Conservation (phyloP, 2,888 invertebrate genomes). For the Epistrophe grossulariae region DNA sequence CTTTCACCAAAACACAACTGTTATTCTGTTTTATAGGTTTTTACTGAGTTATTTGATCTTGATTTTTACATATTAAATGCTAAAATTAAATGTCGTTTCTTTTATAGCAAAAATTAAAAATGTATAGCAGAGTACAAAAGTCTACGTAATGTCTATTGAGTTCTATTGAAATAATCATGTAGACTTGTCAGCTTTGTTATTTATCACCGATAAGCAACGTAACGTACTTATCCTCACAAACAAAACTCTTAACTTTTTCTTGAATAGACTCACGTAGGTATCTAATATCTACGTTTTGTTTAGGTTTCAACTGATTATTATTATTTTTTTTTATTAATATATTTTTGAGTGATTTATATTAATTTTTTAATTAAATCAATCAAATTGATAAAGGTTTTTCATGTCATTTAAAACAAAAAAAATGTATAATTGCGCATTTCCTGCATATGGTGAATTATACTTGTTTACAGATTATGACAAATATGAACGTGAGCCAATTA, state of each 20-base stretch:
- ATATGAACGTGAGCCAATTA: neutral
- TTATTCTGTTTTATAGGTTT: too few species aligned
- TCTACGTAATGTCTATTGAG: too few species aligned
- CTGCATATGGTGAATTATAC: neutral
- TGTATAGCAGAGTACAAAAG: too few species aligned
- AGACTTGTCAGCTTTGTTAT: neutral
- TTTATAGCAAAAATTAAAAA: too few species aligned
- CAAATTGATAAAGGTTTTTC: neutral
- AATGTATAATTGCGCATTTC: neutral
- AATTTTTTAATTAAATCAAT: neutral
- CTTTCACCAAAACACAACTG: too few species aligned
- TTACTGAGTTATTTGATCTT: too few species aligned
- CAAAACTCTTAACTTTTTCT: neutral
- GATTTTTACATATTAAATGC: too few species aligned
- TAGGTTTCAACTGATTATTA: neutral
- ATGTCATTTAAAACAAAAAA: neutral
- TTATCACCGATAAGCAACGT: neutral
- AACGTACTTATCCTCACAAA: neutral
- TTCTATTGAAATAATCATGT: too few species aligned
- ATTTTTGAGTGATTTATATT: constrained; percentile 1
- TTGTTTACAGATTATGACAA: neutral
- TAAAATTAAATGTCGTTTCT: too few species aligned
- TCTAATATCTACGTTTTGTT: neutral
- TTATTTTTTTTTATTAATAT: neutral
- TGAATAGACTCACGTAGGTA: neutral